A percentile compares a stretch with the other conserved stretches of the same genome.
These are phyloP conservation scores for Ephestia elutella DNA, from an alignment of 1,140 invertebrate species.

Conservation along the genomic window DNA sequence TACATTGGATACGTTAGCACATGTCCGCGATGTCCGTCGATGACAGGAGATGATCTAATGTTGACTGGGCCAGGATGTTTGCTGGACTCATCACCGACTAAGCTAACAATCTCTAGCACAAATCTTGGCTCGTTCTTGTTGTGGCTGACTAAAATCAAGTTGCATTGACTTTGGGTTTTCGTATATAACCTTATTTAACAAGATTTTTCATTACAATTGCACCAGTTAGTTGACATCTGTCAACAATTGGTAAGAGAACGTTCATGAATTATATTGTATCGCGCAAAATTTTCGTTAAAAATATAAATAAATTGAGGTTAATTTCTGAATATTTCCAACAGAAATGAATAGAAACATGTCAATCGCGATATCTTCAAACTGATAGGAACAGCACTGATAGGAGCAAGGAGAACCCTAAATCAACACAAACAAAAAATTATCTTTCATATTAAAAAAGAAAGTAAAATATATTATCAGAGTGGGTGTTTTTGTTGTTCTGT, in stretches of 20 bases:
- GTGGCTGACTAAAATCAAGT: conserved; percentile 30
- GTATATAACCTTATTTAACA: no score
- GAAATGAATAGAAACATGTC: no score
- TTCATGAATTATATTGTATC: no score
- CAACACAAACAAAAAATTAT: conserved; percentile 38
- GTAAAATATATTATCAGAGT: not conserved
- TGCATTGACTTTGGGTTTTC: no score
- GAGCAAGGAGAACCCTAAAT: not conserved
- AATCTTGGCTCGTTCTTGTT: conserved; percentile 23
- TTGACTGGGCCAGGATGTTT: conserved; percentile 64
- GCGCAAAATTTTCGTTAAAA: no score
- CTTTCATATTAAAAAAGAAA: conserved; percentile 4
- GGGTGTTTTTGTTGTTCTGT: conserved; percentile 28
- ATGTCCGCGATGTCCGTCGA: conserved; percentile 55
- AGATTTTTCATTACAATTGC: no score
- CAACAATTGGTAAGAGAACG: no score
- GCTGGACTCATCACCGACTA: conserved; percentile 47
- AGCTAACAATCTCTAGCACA: conserved; percentile 49
- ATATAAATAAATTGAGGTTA: no score
- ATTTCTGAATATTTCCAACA: no score
- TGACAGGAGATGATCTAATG: conserved; percentile 46
- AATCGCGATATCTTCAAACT: not conserved
- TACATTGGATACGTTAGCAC: conserved; percentile 55
- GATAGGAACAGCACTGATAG: not conserved
- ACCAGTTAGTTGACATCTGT: no score